phyloP scores from a whole-genome alignment of 2,113 vertebrate genomes.

The Platichthys stellatus region DNA sequence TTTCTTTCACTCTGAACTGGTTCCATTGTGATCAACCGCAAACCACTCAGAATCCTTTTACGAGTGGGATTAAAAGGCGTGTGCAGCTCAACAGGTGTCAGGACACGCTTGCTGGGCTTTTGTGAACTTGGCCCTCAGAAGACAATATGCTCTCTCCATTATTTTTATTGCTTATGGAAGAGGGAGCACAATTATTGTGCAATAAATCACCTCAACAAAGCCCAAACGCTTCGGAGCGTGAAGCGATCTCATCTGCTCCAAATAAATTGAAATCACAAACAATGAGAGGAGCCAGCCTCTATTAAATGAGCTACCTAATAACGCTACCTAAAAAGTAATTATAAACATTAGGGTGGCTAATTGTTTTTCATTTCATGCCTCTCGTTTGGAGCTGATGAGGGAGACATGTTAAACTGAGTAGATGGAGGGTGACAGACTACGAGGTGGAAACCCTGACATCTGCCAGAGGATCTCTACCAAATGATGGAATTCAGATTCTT shows the following conservation, averaged over 20 bases:
- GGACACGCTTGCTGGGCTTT: constrained; percentile 1
- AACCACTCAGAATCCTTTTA: constrained; percentile 18
- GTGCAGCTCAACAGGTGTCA: constrained; percentile 15
- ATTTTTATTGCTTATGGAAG: constrained; percentile 57
- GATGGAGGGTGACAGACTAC: constrained; percentile 45
- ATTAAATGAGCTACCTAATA: constrained; percentile 46
- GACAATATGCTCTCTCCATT: constrained; percentile 38
- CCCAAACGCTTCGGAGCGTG: constrained; percentile 32
- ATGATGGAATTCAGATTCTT: not conserved
- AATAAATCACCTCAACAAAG: constrained; percentile 44
- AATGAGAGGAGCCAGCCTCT: constrained; percentile 35
- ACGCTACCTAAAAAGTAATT: constrained; percentile 47
- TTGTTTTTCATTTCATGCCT: constrained; percentile 51
- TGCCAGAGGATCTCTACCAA: constrained; percentile 29
- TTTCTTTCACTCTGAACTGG: not conserved
- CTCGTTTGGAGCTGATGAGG: constrained; percentile 46
- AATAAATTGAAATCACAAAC: constrained; percentile 63
- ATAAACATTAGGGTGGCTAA: constrained; percentile 50
- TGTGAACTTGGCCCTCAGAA: constrained; percentile 30
- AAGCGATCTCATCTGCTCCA: constrained; percentile 31
- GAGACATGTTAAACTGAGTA: constrained; percentile 32
- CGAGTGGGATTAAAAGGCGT: constrained; percentile 36
- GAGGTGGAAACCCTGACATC: constrained; percentile 10
- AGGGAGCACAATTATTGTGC: constrained; percentile 32
- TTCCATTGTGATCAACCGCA: constrained; percentile 1